These are phyloP conservation scores for Sesamia inferens DNA, from an alignment of 2,888 invertebrate species.

Conservation along the genomic window DNA sequence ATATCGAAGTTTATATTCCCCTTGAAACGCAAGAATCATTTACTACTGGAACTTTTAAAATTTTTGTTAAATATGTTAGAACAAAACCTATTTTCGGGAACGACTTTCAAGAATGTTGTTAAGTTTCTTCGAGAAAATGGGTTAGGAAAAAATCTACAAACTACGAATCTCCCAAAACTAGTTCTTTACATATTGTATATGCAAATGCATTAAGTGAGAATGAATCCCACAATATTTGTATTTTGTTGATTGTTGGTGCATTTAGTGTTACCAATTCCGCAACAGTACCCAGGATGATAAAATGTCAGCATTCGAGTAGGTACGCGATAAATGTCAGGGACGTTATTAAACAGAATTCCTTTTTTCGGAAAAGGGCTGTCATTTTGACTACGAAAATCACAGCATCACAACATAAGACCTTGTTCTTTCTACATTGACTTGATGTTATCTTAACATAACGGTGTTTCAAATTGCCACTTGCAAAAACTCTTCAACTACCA, in stretches of 20 bases:
- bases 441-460: not conserved
- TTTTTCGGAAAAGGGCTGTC: not conserved
- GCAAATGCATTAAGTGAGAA: not conserved
- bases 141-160: not conserved
- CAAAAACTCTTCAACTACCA: not conserved
- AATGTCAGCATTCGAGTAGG: slow-evolving; percentile 40
- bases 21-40: not conserved
- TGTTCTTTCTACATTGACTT: not conserved
- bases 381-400: not conserved
- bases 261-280: slow-evolving; percentile 2
- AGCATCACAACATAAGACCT: not conserved
- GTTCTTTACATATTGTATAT: not conserved
- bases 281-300: slow-evolving; percentile 21
- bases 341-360: slow-evolving; percentile 11
- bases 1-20: not conserved
- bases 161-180: not conserved
- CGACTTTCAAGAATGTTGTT: not conserved
- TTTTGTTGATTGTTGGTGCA: not conserved
- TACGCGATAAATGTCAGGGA: slow-evolving; percentile 49
- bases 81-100: not conserved
- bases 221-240: not conserved
- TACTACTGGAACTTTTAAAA: not conserved
- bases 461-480: not conserved
- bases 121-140: not conserved
- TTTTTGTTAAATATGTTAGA: too few relatives aligned